Base-by-base conservation (phyloP, 2,113 vertebrate genomes). In the Micronycteris hirsuta region DNA sequence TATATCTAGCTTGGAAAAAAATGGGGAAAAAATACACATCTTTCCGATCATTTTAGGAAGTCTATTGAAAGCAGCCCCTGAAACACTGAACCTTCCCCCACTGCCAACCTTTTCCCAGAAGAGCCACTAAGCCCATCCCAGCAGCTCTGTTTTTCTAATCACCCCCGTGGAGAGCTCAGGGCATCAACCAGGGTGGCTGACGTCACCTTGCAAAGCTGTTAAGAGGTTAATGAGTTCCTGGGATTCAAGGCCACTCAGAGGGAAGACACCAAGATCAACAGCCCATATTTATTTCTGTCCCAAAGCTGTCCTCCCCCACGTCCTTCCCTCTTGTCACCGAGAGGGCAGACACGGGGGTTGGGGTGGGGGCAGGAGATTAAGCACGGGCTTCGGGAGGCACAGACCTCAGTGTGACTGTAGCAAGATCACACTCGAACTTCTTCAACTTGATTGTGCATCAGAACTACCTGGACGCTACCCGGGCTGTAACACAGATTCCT, bases 221-320 rank as follows among this genome's bases (percentile, higher is more conserved):
- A 87, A 85, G 94, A 95, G 70, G 91, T 90, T 87, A 85, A 95
- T 33, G 85, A 95, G 80, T 90, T 85, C 81, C n/a, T n/a, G 17
- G 67, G 71, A 80, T 58, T 90, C 56, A 58, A 67, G 76, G 70
- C 45, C 38, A 33, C 65, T 85, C 13, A 28, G 31, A 61, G 56
- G 88, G 28, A 33, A 87, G 14, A 91, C 68, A 68, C 43, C 41
- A 92, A 52, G 54, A 93, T 74, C 92, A 96, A 85, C 63, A 7
- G 8, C 20, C 33, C 6, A 28, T 70, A 74, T 41, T 67, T 38
- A 63, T 19, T 68, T 43, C 82, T 73, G 33, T 33, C 17, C 83
- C 77, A 45, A 24, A 22, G 38, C 33, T 10, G 17, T 31, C 61
- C 26, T 73, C 12, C 38, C 70, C 56, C 22, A 63, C 43, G 13